Percentiles rank a stretch among this genome's conserved stretches.
Conservation (phyloP, 2,113 vertebrate genomes). For the Mustela lutreola region DNA sequence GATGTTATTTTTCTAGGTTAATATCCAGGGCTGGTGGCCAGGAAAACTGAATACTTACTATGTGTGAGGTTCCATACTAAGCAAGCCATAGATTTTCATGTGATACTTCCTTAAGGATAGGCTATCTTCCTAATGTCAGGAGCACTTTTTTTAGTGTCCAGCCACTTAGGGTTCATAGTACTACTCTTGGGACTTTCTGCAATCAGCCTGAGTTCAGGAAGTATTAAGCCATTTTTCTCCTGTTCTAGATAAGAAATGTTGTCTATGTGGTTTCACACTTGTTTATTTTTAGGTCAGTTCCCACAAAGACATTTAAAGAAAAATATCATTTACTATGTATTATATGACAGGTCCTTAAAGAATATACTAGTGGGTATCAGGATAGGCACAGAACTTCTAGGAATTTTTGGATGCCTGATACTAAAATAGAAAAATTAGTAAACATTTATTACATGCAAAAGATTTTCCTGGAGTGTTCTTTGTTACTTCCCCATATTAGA, state of each 20-base stretch:
- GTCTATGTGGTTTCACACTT: neutral
- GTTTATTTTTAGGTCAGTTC: slow-evolving; percentile 65
- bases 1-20: slow-evolving; percentile 41
- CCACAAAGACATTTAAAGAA: slow-evolving; percentile 56
- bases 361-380: neutral
- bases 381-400: neutral
- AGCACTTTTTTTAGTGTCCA: neutral
- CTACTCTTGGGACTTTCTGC: neutral
- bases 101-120: no score
- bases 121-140: neutral
- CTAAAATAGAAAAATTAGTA: slow-evolving; percentile 3
- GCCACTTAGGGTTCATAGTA: neutral
- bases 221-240: slow-evolving; percentile 12
- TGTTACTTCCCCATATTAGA: neutral
- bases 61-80: neutral
- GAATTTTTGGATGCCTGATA: neutral
- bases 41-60: neutral
- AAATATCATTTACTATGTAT: neutral
- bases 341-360: neutral
- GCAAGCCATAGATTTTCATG: neutral
- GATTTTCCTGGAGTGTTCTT: neutral
- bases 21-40: neutral
- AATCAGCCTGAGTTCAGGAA: neutral
- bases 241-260: slow-evolving; percentile 44
- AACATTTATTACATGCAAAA: neutral